Conservation (phyloP, 2,888 invertebrate genomes). For the Pimpla rufipes region DNA sequence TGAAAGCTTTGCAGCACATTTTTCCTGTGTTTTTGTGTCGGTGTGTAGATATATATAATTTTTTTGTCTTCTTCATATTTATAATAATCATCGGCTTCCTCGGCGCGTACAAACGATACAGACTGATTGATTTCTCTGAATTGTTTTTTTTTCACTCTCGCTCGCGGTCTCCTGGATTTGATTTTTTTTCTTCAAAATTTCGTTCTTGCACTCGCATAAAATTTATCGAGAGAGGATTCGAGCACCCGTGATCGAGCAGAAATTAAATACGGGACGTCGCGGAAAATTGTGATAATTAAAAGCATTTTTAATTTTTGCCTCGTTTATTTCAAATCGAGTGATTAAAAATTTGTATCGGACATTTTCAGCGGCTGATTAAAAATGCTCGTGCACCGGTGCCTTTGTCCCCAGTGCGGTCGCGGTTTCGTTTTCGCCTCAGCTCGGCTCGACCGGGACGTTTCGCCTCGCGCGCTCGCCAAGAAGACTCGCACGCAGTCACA, state of each 20-base stretch:
- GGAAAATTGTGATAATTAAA: not conserved
- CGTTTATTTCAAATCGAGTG: not conserved
- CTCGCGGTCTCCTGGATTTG: conserved; percentile 17
- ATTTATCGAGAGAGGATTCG: not conserved
- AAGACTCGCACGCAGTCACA: conserved; percentile 44
- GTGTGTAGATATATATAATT: conserved; percentile 32
- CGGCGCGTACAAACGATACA: conserved; percentile 50
- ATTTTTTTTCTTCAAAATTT: not conserved
- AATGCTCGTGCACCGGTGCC: conserved; percentile 6
- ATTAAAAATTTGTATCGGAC: not conserved
- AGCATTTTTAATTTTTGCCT: not conserved
- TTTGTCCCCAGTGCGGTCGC: not conserved
- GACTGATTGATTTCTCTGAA: conserved; percentile 37
- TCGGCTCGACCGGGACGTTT: conserved; percentile 8
- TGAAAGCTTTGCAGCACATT: conserved; percentile 32
- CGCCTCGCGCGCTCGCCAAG: not conserved
- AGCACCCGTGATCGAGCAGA: not conserved
- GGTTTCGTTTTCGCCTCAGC: not conserved
- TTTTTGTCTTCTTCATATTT: conserved; percentile 55
- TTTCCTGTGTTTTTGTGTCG: not conserved
- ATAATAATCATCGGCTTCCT: conserved; percentile 36
- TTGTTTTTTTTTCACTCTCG: conserved; percentile 24
- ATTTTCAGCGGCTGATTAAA: not conserved
- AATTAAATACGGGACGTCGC: not conserved
- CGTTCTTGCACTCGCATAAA: conserved; percentile 3